Conservation (phyloP, 2,797 vertebrate species). For the Neoniphon sammara region DNA sequence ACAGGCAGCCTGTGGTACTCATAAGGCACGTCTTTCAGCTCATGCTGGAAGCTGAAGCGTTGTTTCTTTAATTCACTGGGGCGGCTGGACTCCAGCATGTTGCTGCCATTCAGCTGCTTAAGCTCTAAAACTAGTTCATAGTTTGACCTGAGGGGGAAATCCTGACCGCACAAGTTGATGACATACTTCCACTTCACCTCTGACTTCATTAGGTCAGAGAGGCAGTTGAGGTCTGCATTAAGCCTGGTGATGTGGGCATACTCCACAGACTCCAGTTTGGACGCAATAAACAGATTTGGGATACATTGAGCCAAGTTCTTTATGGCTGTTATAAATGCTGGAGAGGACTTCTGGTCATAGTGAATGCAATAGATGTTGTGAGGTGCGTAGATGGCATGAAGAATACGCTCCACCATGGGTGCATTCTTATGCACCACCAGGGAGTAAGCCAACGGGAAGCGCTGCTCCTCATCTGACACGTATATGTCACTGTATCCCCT, state of each 20-base stretch:
- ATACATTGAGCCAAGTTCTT: conserved; percentile 87
- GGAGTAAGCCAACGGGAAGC: conserved; percentile 91
- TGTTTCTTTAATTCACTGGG: conserved; percentile 87
- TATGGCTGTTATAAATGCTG: conserved; percentile 86
- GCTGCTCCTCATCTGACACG: conserved; percentile 81
- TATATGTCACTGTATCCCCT: conserved; percentile 82
- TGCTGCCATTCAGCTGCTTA: conserved; percentile 85
- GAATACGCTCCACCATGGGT: conserved; percentile 91
- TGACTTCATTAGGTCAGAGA: conserved; percentile 88
- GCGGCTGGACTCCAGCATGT: conserved; percentile 91
- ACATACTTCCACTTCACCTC: conserved; percentile 90
- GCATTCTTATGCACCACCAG: conserved; percentile 94
- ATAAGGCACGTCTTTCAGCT: conserved; percentile 84
- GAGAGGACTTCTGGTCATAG: conserved; percentile 89
- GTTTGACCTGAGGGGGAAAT: conserved; percentile 92
- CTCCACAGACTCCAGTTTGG: conserved; percentile 88
- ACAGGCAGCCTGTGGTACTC: conserved; percentile 85
- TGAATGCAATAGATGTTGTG: conserved; percentile 95
- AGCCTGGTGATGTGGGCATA: conserved; percentile 92
- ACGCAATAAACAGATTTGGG: conserved; percentile 90
- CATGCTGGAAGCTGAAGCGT: conserved; percentile 87
- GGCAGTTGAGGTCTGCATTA: conserved; percentile 93
- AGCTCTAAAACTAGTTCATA: conserved; percentile 88
- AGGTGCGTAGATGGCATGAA: conserved; percentile 87
- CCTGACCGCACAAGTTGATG: conserved; percentile 95